Base-by-base conservation (phyloP, 1,140 invertebrate genomes). In the Heliconius melpomene region DNA sequence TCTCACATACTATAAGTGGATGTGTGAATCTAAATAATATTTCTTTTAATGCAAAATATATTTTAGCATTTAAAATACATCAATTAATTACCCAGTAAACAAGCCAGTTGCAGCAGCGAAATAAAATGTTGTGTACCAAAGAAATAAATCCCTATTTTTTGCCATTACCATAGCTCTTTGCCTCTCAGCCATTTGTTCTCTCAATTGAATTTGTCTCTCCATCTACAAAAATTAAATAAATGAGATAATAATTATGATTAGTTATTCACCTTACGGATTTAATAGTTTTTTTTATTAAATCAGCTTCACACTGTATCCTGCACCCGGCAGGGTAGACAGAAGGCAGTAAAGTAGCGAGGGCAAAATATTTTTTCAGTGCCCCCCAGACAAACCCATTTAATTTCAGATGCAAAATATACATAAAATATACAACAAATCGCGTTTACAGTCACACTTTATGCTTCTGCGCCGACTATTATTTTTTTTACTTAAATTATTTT, bases 121-220 rank as follows among this genome's bases (percentile, higher is more conserved):
- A 90, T 97, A 97, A 94, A 98, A 98, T 20, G 96, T 90, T 46
- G 96, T 95, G 84, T 96, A 94, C 97, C 97, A 98, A 82, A 96
- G 95, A 85, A 97, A 96, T 23, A 97, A 88, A 88, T 98, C 97
- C 79, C 97, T 92, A 75, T 95, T 95, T 87, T 95, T 95, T 8
- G 97, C 97, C 60, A 98, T 95, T 90, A 97, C 95, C 91, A 97
- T 91, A 0, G 97, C 97, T 89, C 96, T 95, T 90, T 97, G 95
- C 78, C 97, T 92, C 90, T 97, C 96, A 84, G 97, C 95, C 94
- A 98, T 96, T 89, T 97, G 96, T 93, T 97, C 97, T 88, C 97
- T 96, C 95, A 98, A 96, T 87, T 97, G 97, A 83, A 98, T 96
- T 93, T 97, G 97, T 74, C 89, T 87, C 77, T 94, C 91, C 86